These are phyloP conservation scores for Lithophane ornitopus DNA, from an alignment of 2,888 invertebrate species.

Conservation along the genomic window DNA sequence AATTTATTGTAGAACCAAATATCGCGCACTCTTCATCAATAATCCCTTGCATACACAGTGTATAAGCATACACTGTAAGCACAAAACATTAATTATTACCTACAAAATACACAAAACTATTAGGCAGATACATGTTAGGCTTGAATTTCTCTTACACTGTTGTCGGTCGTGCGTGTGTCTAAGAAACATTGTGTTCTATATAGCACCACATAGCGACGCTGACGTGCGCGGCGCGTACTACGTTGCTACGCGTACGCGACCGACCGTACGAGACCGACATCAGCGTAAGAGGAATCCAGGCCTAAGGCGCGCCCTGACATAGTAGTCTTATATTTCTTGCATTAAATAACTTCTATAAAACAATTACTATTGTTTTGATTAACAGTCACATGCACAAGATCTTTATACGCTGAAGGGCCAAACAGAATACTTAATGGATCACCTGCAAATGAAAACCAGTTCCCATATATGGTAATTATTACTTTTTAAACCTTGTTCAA, in stretches of 20 bases:
- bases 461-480: constrained; percentile 35
- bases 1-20: neutral
- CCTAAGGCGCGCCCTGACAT: neutral
- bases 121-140: neutral
- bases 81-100: neutral
- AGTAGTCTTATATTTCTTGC: neutral
- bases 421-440: constrained; percentile 9
- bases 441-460: constrained; percentile 23
- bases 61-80: neutral
- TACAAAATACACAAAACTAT: neutral
- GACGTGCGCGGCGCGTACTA: no score
- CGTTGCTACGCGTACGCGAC: no score
- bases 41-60: neutral
- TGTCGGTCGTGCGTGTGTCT: no score
- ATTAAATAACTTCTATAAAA: neutral
- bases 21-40: neutral
- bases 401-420: neutral
- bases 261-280: no score
- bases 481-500: no score
- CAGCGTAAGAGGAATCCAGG: no score
- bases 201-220: no score
- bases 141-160: no score
- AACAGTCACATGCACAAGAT: neutral
- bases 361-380: neutral
- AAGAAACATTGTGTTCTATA: no score